Evolutionary conservation across 2,797 vertebrate genomes (phyloP).

Genomic region (Fringilla coelebs): DNA sequence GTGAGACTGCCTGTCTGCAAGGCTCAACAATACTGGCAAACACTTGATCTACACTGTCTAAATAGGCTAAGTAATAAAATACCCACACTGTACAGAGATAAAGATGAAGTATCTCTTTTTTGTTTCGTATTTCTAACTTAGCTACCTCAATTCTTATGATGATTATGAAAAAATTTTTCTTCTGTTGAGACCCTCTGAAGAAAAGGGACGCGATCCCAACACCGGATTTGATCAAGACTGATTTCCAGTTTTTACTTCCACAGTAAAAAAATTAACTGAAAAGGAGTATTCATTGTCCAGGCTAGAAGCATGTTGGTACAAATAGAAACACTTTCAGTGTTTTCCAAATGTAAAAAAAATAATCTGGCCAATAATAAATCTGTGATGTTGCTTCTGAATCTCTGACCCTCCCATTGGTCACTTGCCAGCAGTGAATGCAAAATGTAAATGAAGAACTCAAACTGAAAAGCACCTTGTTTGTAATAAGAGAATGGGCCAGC

Average conservation of each 20-base stretch:
- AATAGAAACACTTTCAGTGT: background rate
- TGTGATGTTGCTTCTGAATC: background rate
- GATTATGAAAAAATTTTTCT: background rate
- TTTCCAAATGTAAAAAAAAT: background rate
- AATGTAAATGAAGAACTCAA: background rate
- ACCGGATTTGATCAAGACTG: background rate
- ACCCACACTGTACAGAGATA: background rate
- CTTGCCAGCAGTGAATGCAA: background rate
- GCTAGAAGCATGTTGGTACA: background rate
- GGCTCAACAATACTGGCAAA: background rate
- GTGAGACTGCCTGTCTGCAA: background rate
- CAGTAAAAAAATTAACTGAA: background rate
- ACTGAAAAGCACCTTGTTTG: background rate
- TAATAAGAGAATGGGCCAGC: background rate
- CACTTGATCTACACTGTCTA: background rate
- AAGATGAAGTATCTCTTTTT: background rate
- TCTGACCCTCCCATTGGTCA: background rate
- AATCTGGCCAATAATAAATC: background rate
- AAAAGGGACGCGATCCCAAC: background rate
- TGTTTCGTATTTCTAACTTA: background rate
- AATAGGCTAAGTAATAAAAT: constrained; percentile 1
- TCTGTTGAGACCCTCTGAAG: background rate
- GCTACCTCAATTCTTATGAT: background rate
- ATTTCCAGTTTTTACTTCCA: background rate
- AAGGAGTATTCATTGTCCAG: background rate